These are phyloP conservation scores for Pollenia labialis DNA, from an alignment of 2,888 invertebrate species.

Conservation along the genomic window DNA sequence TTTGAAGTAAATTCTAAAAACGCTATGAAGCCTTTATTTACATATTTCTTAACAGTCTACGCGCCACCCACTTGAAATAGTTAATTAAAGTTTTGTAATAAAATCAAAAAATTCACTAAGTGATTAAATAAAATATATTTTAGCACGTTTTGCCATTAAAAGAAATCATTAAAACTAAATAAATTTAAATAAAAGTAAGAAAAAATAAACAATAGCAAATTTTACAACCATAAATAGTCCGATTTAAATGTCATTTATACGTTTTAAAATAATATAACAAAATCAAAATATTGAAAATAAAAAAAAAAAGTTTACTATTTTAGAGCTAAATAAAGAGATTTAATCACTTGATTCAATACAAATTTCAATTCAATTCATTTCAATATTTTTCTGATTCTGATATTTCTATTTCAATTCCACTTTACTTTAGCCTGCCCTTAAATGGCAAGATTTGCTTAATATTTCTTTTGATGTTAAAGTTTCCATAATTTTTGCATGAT, in stretches of 20 bases:
- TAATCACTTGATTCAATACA: slow-evolving; percentile 39
- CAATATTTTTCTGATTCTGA: slow-evolving; percentile 42
- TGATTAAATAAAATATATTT: slow-evolving; percentile 43
- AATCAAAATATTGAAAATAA: slow-evolving; percentile 5
- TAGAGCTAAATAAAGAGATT: slow-evolving; percentile 20
- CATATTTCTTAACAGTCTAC: slow-evolving; percentile 5
- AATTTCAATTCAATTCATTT: slow-evolving; percentile 29
- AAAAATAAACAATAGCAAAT: slow-evolving; percentile 35
- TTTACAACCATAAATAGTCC: slow-evolving; percentile 58
- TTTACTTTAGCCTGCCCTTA: slow-evolving; percentile 45
- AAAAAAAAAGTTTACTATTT: slow-evolving; percentile 27
- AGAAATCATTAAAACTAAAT: slow-evolving; percentile 59
- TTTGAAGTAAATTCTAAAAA: slow-evolving; percentile 13
- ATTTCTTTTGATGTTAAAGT: slow-evolving; percentile 49
- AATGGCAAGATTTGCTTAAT: slow-evolving; percentile 59
- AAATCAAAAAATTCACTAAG: slow-evolving; percentile 17
- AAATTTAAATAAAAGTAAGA: slow-evolving; percentile 9
- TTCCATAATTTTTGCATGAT: slow-evolving; percentile 47
- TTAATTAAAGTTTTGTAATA: slow-evolving; percentile 9
- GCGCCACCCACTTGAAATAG: slow-evolving; percentile 27
- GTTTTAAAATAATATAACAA: slow-evolving; percentile 1
- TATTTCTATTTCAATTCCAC: slow-evolving; percentile 15
- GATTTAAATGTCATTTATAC: slow-evolving; percentile 58
- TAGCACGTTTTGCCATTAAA: slow-evolving; percentile 65
- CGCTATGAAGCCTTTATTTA: neutral